Evolutionary conservation across 2,888 invertebrate species (phyloP), one percentile per base, ranked within the genome.

Genomic region (Gisinianus flammeolus): DNA sequence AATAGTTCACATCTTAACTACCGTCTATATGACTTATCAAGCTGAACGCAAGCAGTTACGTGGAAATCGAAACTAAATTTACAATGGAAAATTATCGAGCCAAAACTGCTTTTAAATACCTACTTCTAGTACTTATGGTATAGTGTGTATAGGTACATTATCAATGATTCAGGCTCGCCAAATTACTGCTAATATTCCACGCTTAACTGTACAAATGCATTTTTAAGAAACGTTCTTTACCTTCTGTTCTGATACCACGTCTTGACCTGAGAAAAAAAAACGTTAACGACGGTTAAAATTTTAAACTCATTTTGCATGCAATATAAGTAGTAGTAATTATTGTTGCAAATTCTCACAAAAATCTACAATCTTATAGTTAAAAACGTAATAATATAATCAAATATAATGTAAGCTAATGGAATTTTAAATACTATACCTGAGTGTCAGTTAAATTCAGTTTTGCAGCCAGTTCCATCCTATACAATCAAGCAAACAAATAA

Each of bases 171-270:
- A n/a, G n/a, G n/a, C n/a, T n/a, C n/a, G n/a, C n/a, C n/a, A n/a
- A n/a, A n/a, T n/a, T n/a, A n/a, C n/a, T n/a, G n/a, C n/a, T n/a
- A n/a, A n/a, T n/a, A n/a, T n/a, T n/a, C n/a, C n/a, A n/a, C n/a
- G n/a, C n/a, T n/a, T n/a, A n/a, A n/a, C n/a, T n/a, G n/a, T n/a
- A n/a, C n/a, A n/a, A n/a, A n/a, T n/a, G n/a, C n/a, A n/a, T n/a
- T n/a, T n/a, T n/a, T n/a, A n/a, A n/a, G n/a, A n/a, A n/a, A n/a
- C n/a, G n/a, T n/a, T n/a, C n/a, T 91, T 90, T 87, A 96, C 97
- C 98, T 92, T 90, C 98, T 90, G 87, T 98, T 98, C 88, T 98
- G 98, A 88, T 98, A 98, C 98, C 99, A 99, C 85, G 99, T 99
- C 89, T 99, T 99, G 19, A 44, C 44, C 44, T 44, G 44, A 44